Conservation (phyloP, 2,888 invertebrate species). For the Hemicrepidius hirtus region DNA sequence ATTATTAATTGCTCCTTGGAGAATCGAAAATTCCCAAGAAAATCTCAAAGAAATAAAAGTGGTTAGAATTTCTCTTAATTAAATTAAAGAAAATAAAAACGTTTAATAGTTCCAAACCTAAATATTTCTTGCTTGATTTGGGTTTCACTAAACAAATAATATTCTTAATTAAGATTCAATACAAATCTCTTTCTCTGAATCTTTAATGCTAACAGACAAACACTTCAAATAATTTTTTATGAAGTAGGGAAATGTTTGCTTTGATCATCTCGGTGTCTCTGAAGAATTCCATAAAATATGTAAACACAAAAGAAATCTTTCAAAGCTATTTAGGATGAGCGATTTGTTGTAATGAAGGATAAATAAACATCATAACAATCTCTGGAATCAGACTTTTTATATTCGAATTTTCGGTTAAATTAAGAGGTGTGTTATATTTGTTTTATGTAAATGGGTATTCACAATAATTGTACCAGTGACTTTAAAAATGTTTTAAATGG, state of each 20-base stretch:
- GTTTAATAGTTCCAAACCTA: too few relatives aligned
- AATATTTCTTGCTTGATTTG: too few relatives aligned
- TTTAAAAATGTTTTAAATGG: neutral
- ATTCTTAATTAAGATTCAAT: too few relatives aligned
- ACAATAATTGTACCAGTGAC: neutral
- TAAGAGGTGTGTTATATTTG: neutral
- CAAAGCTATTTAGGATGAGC: neutral
- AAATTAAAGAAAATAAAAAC: neutral
- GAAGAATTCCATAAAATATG: too few relatives aligned
- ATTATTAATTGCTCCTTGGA: constrained; percentile 17
- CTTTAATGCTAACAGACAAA: too few relatives aligned
- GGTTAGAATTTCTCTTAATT: neutral
- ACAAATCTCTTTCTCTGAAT: too few relatives aligned
- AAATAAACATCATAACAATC: neutral
- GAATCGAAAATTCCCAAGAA: neutral
- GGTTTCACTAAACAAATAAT: too few relatives aligned
- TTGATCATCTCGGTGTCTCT: too few relatives aligned
- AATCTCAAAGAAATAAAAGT: neutral
- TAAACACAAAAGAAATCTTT: too few relatives aligned
- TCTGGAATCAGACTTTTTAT: neutral
- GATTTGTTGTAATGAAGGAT: neutral
- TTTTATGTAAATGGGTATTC: neutral
- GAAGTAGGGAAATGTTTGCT: too few relatives aligned
- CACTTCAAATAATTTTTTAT: too few relatives aligned
- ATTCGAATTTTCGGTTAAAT: neutral